These are phyloP conservation scores for Leptopilina clavipes DNA, from an alignment of 1,140 invertebrate species.

Conservation along the genomic window DNA sequence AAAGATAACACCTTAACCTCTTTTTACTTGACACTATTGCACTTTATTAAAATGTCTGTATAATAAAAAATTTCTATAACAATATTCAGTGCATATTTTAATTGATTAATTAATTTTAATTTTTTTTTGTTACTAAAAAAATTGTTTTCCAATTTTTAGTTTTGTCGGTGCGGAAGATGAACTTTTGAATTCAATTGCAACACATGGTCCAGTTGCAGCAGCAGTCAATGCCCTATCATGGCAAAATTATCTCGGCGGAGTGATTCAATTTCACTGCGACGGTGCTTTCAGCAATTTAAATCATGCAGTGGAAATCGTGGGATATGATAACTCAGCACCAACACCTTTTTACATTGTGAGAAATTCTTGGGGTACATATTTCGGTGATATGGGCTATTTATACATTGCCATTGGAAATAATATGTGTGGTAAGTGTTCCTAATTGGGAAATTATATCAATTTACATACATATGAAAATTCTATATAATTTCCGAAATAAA, in stretches of 20 bases:
- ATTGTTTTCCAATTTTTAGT: slow-evolving; percentile 68
- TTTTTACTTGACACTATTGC: too few species aligned
- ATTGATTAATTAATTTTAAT: background rate
- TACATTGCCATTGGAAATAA: slow-evolving; percentile 86
- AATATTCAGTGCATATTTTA: too few species aligned
- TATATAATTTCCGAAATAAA: too few species aligned
- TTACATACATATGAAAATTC: too few species aligned
- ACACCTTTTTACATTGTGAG: slow-evolving; percentile 89
- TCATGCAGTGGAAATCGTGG: slow-evolving; percentile 91
- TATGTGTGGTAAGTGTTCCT: slow-evolving; percentile 80
- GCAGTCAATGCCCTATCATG: slow-evolving; percentile 90
- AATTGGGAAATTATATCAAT: too few species aligned
- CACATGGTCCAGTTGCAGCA: slow-evolving; percentile 84
- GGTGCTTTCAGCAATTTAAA: slow-evolving; percentile 80
- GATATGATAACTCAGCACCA: slow-evolving; percentile 84
- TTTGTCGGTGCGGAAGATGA: slow-evolving; percentile 80
- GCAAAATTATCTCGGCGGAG: slow-evolving; percentile 91
- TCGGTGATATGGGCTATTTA: slow-evolving; percentile 86
- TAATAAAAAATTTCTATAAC: too few species aligned
- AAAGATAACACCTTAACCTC: too few species aligned
- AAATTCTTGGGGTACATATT: slow-evolving; percentile 89
- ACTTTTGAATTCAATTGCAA: slow-evolving; percentile 79
- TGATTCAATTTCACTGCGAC: slow-evolving; percentile 89
- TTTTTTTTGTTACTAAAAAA: background rate
- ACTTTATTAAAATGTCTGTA: too few species aligned